These are phyloP conservation scores for Hippocampus abdominalis DNA, from an alignment of 2,113 vertebrate genomes.

Conservation along the genomic window DNA sequence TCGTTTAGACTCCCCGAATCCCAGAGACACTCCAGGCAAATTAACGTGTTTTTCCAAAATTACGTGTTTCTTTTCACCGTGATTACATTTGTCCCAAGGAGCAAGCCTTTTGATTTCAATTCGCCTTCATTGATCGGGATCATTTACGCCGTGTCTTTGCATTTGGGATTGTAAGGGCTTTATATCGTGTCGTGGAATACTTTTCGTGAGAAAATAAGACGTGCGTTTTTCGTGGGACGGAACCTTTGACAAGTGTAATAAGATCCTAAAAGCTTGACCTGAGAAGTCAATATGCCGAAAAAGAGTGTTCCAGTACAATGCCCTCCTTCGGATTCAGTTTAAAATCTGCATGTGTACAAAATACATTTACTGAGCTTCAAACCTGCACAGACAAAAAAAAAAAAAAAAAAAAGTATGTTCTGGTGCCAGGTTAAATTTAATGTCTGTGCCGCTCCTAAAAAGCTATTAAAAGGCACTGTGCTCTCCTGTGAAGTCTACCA, in stretches of 20 bases:
- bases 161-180: constrained; percentile 2
- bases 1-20: constrained; percentile 50
- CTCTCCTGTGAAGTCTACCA: neutral
- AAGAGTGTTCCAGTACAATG: too few species aligned
- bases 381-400: neutral
- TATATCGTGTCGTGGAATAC: neutral
- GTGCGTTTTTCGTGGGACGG: constrained; percentile 12
- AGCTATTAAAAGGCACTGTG: neutral
- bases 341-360: neutral
- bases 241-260: constrained; percentile 6
- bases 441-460: neutral
- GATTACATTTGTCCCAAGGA: constrained; percentile 33
- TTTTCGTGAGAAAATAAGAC: neutral
- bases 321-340: too few species aligned
- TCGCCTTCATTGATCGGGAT: constrained; percentile 18
- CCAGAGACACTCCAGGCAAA: constrained; percentile 40
- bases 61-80: constrained; percentile 22
- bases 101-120: constrained; percentile 29
- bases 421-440: neutral
- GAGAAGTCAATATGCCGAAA: neutral
- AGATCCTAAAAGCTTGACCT: too few species aligned
- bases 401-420: neutral
- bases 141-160: constrained; percentile 5
- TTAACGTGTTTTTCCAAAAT: constrained; percentile 48
- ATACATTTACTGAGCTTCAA: neutral